Evolutionary conservation across 2,888 invertebrate genomes (phyloP), one percentile per base, ranked within the genome.

Genomic region (Helleia helle): DNA sequence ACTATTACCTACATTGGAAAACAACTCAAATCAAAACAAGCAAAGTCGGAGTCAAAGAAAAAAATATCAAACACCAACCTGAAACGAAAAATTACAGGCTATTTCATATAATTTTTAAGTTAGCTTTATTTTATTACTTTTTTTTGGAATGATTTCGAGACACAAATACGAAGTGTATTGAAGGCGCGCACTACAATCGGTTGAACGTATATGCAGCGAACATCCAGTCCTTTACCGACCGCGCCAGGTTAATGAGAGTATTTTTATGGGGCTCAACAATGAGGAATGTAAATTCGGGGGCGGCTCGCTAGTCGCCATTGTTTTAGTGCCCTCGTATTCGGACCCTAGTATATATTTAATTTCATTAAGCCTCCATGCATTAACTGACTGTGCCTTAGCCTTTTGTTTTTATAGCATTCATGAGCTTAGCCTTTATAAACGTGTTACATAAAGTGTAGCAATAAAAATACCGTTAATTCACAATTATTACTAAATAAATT

Each of bases 231-330:
- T n/a, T n/a, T 15, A 63, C 64, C 71, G 75, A 69, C 71, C 72
- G 67, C 69, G 70, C 64, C 74, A 76, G 76, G 80, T 79, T 79
- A 84, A 83, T 83, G 79, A 81, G 83, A 66, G 72, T 65, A 75
- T 80, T 83, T 83, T 83, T 83, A 80, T 73, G 79, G 76, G 62
- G 71, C 71, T 68, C 65, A 71, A 67, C 83, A 79, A 80, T 80
- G 77, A 83, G 79, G 81, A 83, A 84, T 84, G 83, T 81, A 83
- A 84, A 83, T 84, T 79, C 63, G 60, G 69, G 62, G 72, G 70
- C 65, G 71, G 70, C 72, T 71, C 71, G 67, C 64, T 62, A 61
- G 70, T 63, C 59, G 60, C 72, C 69, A 73, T 77, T 75, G 75
- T 77, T 75, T 75, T 75, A 79, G 79, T 74, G 62, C 62, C 59